Conservation (phyloP, 2,113 vertebrate species). For the Progne subis region DNA sequence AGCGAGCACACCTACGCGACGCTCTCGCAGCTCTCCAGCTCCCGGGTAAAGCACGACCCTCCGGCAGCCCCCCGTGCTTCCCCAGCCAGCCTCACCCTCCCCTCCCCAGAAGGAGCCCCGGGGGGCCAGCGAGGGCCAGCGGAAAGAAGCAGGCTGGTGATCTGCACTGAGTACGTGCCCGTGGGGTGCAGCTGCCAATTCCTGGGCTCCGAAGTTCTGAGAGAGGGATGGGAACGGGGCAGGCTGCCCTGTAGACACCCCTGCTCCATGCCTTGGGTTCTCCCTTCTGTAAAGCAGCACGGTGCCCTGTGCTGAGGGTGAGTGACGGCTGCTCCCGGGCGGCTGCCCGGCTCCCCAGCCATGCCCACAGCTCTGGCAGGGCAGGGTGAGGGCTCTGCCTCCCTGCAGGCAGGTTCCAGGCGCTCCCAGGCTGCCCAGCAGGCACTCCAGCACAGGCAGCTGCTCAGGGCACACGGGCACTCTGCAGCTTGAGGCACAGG, state of each 20-base stretch:
- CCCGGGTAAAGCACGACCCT: slow-evolving; percentile 71
- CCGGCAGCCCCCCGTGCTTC: background rate
- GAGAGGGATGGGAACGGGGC: background rate
- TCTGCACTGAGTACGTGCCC: background rate
- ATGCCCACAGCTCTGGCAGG: background rate
- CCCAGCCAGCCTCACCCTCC: background rate
- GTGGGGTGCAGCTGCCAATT: accelerated
- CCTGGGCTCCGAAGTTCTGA: background rate
- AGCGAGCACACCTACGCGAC: slow-evolving; percentile 68
- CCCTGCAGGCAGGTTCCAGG: background rate
- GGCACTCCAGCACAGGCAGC: background rate
- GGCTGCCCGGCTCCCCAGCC: background rate
- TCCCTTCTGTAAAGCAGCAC: background rate
- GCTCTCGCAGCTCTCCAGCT: slow-evolving; percentile 77
- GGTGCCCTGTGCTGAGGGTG: background rate
- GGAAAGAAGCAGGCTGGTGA: background rate
- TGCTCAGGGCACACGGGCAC: background rate
- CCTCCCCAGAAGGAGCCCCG: background rate
- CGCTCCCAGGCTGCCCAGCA: background rate
- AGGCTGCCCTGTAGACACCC: background rate
- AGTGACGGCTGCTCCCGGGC: background rate
- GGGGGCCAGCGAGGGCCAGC: background rate
- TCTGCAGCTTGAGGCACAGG: accelerated
- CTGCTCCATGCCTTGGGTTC: accelerated
- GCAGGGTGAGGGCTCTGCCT: background rate